Conservation (phyloP, 2,888 invertebrate species). For the Synergus itoensis region DNA sequence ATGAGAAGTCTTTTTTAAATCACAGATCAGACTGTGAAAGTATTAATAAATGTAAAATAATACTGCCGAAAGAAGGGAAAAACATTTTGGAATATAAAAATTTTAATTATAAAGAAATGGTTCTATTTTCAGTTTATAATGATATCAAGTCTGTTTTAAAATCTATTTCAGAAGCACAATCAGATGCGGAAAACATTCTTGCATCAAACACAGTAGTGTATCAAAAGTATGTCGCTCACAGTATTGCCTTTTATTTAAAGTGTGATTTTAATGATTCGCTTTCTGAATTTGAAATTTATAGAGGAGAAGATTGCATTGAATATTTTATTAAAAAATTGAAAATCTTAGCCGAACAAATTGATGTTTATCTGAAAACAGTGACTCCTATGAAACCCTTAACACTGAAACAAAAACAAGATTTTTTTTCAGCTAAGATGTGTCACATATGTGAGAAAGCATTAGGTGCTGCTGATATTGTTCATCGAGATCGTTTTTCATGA, state of each 20-base stretch:
- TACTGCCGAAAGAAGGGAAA: slow-evolving; percentile 38
- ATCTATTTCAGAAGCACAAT: not conserved
- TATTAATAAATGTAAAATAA: slow-evolving; percentile 45
- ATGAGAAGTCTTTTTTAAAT: slow-evolving; percentile 41
- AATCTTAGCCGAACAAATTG: too few relatives aligned
- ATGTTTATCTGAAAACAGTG: too few relatives aligned
- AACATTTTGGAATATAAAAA: slow-evolving; percentile 48
- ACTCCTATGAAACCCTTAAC: too few relatives aligned
- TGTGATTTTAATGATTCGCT: slow-evolving; percentile 54
- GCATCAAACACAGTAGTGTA: not conserved
- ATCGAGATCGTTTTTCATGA: too few relatives aligned
- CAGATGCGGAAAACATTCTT: not conserved
- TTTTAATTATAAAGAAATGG: slow-evolving; percentile 41
- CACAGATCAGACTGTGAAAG: slow-evolving; percentile 42
- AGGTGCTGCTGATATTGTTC: too few relatives aligned
- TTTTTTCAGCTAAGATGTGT: too few relatives aligned
- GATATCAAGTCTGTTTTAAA: slow-evolving; percentile 48
- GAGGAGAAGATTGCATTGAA: slow-evolving; percentile 34
- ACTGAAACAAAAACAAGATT: too few relatives aligned
- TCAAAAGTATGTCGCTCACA: slow-evolving; percentile 53
- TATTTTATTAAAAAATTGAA: slow-evolving; percentile 35
- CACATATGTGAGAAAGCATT: too few relatives aligned
- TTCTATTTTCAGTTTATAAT: slow-evolving; percentile 46
- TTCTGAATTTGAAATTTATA: slow-evolving; percentile 42
- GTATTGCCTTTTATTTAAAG: slow-evolving; percentile 49